A percentile compares a stretch with the other conserved stretches of the same genome.
These are phyloP conservation scores for Synanthedon andrenaeformis DNA, from an alignment of 2,888 invertebrate genomes.

Conservation along the genomic window DNA sequence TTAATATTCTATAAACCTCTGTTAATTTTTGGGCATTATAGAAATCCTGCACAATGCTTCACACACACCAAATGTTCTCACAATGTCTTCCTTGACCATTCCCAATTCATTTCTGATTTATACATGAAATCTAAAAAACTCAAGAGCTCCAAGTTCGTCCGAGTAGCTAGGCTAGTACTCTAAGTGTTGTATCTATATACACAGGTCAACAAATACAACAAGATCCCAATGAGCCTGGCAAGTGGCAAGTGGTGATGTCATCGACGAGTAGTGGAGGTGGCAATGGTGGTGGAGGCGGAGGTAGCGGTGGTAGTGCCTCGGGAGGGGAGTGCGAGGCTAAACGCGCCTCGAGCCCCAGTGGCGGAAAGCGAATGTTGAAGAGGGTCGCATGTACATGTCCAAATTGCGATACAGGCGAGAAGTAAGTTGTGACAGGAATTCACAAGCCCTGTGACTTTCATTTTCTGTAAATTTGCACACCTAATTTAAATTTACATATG, in stretches of 20 bases:
- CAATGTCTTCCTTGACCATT: no score
- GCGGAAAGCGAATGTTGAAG: constrained; percentile 72
- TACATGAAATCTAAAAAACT: no score
- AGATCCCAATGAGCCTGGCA: constrained; percentile 84
- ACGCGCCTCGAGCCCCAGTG: constrained; percentile 33
- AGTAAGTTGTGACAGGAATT: constrained; percentile 42
- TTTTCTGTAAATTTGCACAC: neutral
- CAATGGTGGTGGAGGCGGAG: constrained; percentile 16
- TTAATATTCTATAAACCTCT: no score
- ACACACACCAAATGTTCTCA: no score
- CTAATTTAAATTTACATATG: no score
- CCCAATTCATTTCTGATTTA: no score
- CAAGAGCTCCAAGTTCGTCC: no score
- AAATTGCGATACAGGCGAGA: constrained; percentile 92
- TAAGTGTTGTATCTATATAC: neutral
- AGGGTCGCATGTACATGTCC: constrained; percentile 98
- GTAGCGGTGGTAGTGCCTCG: constrained; percentile 17
- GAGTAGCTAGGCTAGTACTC: no score
- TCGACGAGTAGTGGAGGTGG: constrained; percentile 19
- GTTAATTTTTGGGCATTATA: no score
- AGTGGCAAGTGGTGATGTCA: constrained; percentile 81
- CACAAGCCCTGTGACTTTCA: neutral
- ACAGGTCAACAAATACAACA: constrained; percentile 80
- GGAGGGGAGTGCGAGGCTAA: constrained; percentile 51
- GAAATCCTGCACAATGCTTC: no score